A percentile compares a stretch with the other conserved stretches of the same genome.
These are phyloP conservation scores for Propithecus coquereli DNA, from an alignment of 2,113 vertebrate species.

Conservation along the genomic window DNA sequence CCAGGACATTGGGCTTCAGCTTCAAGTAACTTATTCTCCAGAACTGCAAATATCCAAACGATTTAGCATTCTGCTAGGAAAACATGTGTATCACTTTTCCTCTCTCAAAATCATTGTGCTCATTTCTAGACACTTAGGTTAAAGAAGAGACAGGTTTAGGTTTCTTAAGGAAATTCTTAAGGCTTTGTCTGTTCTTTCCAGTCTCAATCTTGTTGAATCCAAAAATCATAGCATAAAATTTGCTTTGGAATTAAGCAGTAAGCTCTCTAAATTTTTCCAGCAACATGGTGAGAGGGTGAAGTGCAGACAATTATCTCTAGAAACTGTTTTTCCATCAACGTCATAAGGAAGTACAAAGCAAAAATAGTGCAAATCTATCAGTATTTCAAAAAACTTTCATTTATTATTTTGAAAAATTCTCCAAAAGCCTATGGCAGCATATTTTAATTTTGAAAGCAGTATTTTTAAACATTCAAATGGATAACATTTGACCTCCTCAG, in stretches of 20 bases:
- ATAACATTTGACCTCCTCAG: background rate
- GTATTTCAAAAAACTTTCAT: background rate
- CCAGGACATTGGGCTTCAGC: background rate
- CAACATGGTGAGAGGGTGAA: background rate
- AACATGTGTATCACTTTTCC: background rate
- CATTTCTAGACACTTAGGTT: background rate
- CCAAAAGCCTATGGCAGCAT: background rate
- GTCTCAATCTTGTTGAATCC: background rate
- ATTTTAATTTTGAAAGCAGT: slow-evolving; percentile 25
- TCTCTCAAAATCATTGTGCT: background rate
- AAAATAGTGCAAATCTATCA: background rate
- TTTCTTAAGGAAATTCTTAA: background rate
- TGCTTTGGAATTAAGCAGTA: background rate
- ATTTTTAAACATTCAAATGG: slow-evolving; percentile 41
- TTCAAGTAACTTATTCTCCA: background rate
- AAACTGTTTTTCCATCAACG: background rate
- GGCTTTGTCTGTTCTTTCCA: background rate
- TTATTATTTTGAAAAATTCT: slow-evolving; percentile 15
- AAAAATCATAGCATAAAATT: background rate
- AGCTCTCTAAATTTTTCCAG: background rate
- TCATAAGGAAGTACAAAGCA: background rate
- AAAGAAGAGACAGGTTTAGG: background rate
- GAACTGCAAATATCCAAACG: background rate
- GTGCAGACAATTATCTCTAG: background rate
- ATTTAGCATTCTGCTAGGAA: background rate